A percentile compares a stretch with the other conserved stretches of the same genome.
phyloP scores from a whole-genome alignment of 2,797 vertebrate species.

The Numenius phaeopus region DNA sequence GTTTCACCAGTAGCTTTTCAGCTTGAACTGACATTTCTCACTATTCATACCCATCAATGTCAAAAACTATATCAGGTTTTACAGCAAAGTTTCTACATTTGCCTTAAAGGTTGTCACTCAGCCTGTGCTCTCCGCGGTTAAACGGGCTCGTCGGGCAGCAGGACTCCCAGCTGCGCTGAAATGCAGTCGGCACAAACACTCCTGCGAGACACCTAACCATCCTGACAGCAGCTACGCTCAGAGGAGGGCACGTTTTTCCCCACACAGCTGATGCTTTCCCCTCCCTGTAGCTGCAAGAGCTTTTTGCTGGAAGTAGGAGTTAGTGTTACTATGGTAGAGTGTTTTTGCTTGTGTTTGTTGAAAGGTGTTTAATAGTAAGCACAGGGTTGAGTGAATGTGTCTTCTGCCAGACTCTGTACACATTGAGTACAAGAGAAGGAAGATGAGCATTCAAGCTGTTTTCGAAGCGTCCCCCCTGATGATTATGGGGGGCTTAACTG shows the following conservation, averaged over 20 bases:
- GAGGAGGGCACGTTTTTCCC: background rate
- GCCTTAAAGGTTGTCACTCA: slow-evolving; percentile 39
- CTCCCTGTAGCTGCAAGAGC: background rate
- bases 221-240: slow-evolving; percentile 30
- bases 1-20: slow-evolving; percentile 50
- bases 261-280: background rate
- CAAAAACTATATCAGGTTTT: slow-evolving; percentile 31
- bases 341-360: background rate
- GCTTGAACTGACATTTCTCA: slow-evolving; percentile 44
- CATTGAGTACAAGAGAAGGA: background rate
- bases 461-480: background rate
- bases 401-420: background rate
- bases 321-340: background rate
- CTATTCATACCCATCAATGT: slow-evolving; percentile 41
- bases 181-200: background rate
- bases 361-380: slow-evolving; percentile 20
- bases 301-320: background rate
- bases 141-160: background rate
- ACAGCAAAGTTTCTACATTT: slow-evolving; percentile 24
- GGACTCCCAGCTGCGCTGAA: background rate
- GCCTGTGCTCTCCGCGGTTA: background rate
- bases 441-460: background rate
- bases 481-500: background rate
- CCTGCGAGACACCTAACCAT: background rate
- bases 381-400: background rate